phyloP scores from a whole-genome alignment of 2,113 vertebrate species.

The Scalopus aquaticus region DNA sequence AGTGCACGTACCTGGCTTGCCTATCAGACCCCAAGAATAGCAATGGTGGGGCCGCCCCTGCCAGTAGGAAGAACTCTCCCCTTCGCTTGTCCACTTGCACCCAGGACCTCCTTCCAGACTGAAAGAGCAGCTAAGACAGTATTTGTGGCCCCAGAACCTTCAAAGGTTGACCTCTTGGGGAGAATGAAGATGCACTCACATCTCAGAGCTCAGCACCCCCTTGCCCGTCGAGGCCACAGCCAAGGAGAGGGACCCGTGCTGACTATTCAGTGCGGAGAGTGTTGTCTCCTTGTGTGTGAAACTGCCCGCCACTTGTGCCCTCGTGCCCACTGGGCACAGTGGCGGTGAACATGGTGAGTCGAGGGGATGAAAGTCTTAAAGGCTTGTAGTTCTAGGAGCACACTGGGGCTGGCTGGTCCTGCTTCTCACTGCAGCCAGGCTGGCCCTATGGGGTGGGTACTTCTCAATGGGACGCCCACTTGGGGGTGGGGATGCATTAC shows the following conservation, averaged over 20 bases:
- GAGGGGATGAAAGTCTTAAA: background rate
- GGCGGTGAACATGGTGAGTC: background rate
- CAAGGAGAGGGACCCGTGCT: background rate
- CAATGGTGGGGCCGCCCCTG: accelerated
- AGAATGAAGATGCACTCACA: accelerated
- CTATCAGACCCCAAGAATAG: background rate
- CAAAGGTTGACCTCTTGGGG: background rate
- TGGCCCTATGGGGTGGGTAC: background rate
- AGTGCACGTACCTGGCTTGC: background rate
- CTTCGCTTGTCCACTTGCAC: background rate
- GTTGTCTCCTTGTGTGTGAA: background rate
- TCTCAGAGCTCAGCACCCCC: background rate
- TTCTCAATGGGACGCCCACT: background rate
- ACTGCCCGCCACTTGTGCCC: background rate
- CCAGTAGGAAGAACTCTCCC: background rate
- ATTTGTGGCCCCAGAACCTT: background rate
- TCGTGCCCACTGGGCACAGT: background rate
- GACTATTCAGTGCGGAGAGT: background rate
- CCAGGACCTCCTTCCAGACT: background rate
- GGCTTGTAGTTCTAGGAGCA: background rate
- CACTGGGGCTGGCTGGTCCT: background rate
- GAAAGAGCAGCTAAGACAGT: background rate
- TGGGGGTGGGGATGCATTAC: accelerated
- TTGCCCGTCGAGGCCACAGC: background rate
- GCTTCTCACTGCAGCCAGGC: background rate